Evolutionary conservation across 2,888 invertebrate genomes (phyloP), one percentile per base, ranked within the genome.

Genomic region (Cryptus armator): DNA sequence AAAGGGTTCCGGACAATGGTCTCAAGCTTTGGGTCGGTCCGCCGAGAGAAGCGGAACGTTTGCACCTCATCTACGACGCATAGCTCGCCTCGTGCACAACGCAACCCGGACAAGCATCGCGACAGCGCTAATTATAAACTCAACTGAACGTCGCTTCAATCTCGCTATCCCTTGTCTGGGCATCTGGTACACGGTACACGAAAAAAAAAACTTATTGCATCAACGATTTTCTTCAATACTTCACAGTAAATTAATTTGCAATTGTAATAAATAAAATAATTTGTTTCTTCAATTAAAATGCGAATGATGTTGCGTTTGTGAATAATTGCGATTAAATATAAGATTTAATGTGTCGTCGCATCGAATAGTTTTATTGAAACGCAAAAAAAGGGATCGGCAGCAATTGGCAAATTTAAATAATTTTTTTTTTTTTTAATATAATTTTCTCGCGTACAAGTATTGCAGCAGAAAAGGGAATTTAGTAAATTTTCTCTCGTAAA

Each of bases 1-100:
- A 95, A 93, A 95, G 96, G 62, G 87, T 85, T 4, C 88, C 87
- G 19, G 86, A 90, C 68, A 77, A 87, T 48, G 89, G 89, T 68
- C 51, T 89, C n/a, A 89, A 89, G 66, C 83, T 88, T 3, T 89
- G 90, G 90, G 85, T 88, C 24, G 82, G 53, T 32, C 88, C 90
- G 5, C 87, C 88, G 3, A 86, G 83, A 62, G 86, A 89, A 67
- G 72, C 84, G 32, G 75, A 83, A 19, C 85, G 87, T 59, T 67
- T 89, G 5, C 87, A 88, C n/a, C 87, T 89, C 19, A 72, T 87
- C 59, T 89, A 91, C 64, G 88, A 89, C 32, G 87, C 85, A 78
- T 90, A 89, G 85, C 14, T 79, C 64, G 51, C 79, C 44, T 51
- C 66, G 5, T 29, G 51, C 9, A 48, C 29, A 24, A 67, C 48